Percentiles rank a stretch among this genome's conserved stretches.
Evolutionary conservation across 2,888 invertebrate genomes (phyloP).

Genomic region (Rosalia funebris): DNA sequence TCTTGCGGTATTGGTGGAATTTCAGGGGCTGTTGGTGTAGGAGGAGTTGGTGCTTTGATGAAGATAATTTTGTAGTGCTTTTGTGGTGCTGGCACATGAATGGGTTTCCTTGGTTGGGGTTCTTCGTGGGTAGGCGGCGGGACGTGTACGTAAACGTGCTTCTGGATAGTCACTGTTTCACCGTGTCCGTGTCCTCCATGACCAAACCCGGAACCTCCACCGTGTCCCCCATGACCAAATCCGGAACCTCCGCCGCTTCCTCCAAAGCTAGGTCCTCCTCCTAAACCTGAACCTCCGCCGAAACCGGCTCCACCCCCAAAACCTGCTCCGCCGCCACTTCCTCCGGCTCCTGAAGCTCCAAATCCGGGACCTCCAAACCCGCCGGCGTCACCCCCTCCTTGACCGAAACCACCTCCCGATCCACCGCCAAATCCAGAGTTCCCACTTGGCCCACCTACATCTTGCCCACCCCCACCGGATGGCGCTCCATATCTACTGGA

Average conservation of each 20-base stretch:
- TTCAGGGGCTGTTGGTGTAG: constrained; percentile 79
- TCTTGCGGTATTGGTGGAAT: constrained; percentile 82
- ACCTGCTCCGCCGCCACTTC: not conserved
- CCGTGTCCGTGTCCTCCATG: constrained; percentile 30
- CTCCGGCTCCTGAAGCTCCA: constrained; percentile 9
- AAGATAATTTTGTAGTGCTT: constrained; percentile 92
- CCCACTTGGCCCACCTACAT: not conserved
- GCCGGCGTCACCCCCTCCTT: not conserved
- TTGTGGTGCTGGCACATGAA: constrained; percentile 76
- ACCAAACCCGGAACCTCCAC: constrained; percentile 56
- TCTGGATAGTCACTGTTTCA: not conserved
- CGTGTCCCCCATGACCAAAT: too few species aligned
- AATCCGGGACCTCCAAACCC: constrained; percentile 6
- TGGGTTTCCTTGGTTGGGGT: constrained; percentile 70
- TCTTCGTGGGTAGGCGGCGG: constrained; percentile 62
- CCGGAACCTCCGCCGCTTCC: constrained; percentile 57
- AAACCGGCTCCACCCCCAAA: constrained; percentile 9
- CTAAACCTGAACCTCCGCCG: constrained; percentile 8
- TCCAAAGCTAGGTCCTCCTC: constrained; percentile 19
- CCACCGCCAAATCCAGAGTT: not conserved
- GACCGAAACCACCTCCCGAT: not conserved
- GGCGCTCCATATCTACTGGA: constrained; percentile 15
- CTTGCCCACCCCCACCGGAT: not conserved
- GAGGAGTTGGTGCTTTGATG: constrained; percentile 72
- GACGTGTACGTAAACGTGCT: constrained; percentile 17